Conservation (phyloP, 1,140 invertebrate species). For the Ostrea denselamellosa region DNA sequence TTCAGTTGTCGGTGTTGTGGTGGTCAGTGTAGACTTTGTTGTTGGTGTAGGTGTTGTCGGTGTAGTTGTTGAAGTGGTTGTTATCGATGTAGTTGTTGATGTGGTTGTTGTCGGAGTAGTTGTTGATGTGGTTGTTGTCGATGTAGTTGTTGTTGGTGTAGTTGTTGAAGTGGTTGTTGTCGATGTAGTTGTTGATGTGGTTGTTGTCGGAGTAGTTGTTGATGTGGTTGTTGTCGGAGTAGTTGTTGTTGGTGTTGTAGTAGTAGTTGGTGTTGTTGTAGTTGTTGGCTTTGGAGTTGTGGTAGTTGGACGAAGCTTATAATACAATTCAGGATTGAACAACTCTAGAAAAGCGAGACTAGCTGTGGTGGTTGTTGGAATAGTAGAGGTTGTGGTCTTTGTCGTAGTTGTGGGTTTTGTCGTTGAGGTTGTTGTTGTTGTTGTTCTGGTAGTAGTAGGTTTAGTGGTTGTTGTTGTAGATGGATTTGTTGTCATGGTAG, state of each 20-base stretch:
- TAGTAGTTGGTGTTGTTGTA: neutral
- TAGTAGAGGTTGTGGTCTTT: neutral
- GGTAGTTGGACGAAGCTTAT: constrained; percentile 9
- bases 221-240: neutral
- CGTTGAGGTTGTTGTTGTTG: neutral
- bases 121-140: neutral
- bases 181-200: neutral
- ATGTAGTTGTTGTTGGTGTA: neutral
- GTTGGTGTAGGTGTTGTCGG: neutral
- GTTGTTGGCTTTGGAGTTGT: neutral
- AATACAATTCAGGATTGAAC: neutral
- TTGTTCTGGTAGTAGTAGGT: neutral
- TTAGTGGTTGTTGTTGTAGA: neutral
- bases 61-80: neutral
- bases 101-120: neutral
- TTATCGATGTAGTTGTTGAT: neutral
- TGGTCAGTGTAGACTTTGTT: neutral
- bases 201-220: neutral
- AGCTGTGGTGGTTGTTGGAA: neutral
- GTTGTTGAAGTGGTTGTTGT: neutral
- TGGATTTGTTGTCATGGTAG: neutral
- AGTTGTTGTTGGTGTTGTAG: neutral
- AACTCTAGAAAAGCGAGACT: constrained; percentile 8
- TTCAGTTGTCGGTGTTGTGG: neutral
- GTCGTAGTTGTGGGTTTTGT: neutral